Evolutionary conservation across 37 sponge, comb jelly and placozoan genomes (phyloP).

Genomic region (Diacarnus erythraeanus): DNA sequence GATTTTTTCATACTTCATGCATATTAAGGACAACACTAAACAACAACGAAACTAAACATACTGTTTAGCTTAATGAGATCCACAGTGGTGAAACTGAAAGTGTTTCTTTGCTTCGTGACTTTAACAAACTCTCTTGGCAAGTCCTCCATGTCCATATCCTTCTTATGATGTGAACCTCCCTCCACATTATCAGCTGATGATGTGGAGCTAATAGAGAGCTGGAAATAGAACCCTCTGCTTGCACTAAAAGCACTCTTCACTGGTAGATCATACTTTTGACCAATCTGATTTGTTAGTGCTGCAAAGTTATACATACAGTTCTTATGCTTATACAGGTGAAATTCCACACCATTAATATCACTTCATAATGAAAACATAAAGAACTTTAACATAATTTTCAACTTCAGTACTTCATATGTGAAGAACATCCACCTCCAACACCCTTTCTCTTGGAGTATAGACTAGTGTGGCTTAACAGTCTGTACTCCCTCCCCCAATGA

Average conservation of each 20-base stretch:
- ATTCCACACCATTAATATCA: too few relatives aligned
- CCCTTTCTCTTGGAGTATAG: too few relatives aligned
- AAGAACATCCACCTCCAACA: too few relatives aligned
- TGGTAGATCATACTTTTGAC: conserved; percentile 74
- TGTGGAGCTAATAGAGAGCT: conserved; percentile 60
- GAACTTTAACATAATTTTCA: too few relatives aligned
- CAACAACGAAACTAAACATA: conserved; percentile 29
- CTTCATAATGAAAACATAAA: too few relatives aligned
- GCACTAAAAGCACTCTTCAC: conserved; percentile 81
- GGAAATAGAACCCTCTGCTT: conserved; percentile 89
- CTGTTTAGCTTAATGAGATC: conserved; percentile 77
- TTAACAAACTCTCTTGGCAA: conserved; percentile 82
- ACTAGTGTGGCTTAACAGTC: too few relatives aligned
- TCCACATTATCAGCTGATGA: neutral
- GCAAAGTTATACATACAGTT: neutral
- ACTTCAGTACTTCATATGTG: too few relatives aligned
- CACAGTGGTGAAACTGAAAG: conserved; percentile 81
- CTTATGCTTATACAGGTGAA: too few relatives aligned
- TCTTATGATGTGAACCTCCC: conserved; percentile 17
- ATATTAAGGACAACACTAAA: too few relatives aligned
- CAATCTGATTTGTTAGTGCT: conserved; percentile 65
- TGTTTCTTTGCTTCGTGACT: conserved; percentile 67
- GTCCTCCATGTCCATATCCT: neutral
- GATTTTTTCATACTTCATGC: too few relatives aligned
- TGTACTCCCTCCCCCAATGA: too few relatives aligned